A percentile compares a stretch with the other conserved stretches of the same genome.
Evolutionary conservation across 2,113 vertebrate genomes (phyloP).

Genomic region (Bothrops jararaca): DNA sequence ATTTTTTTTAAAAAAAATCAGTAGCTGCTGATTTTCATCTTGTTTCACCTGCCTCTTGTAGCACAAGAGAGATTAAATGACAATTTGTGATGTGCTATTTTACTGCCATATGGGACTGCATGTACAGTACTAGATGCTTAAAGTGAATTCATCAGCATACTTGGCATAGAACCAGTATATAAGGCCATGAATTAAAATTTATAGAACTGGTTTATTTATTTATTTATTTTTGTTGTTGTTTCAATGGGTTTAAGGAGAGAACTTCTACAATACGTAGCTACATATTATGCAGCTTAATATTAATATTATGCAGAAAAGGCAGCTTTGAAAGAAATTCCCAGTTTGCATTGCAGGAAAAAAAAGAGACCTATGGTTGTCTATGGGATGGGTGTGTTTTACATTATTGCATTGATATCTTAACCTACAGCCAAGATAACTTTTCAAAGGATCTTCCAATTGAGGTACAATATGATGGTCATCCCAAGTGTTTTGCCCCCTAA

Average conservation of each 20-base stretch:
- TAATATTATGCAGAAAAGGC: not conserved
- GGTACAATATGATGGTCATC: not conserved
- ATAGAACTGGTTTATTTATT: not conserved
- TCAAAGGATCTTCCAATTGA: not conserved
- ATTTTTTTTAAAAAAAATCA: not conserved
- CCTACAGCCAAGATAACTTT: not conserved
- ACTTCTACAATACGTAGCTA: not conserved
- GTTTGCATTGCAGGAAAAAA: not conserved
- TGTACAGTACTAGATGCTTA: not conserved
- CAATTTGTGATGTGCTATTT: constrained; percentile 11
- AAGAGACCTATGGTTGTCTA: not conserved
- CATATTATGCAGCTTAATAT: not conserved
- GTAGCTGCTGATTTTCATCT: constrained; percentile 6
- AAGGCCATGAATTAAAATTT: constrained; percentile 4
- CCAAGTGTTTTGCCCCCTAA: not conserved
- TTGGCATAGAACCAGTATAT: constrained; percentile 25
- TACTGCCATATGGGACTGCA: constrained; percentile 18
- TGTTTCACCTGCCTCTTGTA: not conserved
- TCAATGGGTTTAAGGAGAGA: not conserved
- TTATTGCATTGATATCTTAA: not conserved
- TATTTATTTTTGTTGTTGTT: not conserved
- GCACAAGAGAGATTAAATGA: constrained; percentile 12
- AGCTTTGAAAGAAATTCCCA: not conserved
- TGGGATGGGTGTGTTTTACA: not conserved
- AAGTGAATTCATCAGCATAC: constrained; percentile 28